phyloP scores from a whole-genome alignment of 2,113 vertebrate species.

The Smithornis capensis region DNA sequence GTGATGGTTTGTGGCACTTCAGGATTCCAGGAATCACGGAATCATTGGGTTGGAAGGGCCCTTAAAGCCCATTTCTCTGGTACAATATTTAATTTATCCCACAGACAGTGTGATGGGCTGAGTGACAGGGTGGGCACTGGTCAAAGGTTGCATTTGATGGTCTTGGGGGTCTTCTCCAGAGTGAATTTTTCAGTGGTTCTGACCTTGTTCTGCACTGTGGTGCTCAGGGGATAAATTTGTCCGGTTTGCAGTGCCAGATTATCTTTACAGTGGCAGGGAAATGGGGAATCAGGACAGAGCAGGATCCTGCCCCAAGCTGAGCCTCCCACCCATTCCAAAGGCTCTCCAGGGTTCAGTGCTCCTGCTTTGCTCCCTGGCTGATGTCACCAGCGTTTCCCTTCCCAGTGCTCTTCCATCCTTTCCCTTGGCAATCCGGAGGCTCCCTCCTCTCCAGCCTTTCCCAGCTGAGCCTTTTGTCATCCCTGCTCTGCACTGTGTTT shows the following conservation, averaged over 20 bases:
- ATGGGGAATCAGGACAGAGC: accelerated
- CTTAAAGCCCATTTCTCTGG: neutral
- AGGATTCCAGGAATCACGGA: neutral
- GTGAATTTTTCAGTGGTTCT: neutral
- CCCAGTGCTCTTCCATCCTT: neutral
- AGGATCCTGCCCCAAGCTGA: accelerated
- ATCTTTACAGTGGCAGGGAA: neutral
- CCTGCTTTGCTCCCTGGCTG: neutral
- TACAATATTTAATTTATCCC: neutral
- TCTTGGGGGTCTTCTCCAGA: neutral
- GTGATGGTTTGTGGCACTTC: neutral
- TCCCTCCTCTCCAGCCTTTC: neutral
- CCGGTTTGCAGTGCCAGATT: neutral
- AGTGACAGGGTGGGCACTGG: neutral
- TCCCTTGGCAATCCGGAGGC: neutral
- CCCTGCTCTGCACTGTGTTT: neutral
- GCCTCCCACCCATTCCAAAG: neutral
- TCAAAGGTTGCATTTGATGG: neutral
- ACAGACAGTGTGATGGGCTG: accelerated
- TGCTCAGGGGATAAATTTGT: neutral
- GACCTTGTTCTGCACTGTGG: neutral
- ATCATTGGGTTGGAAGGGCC: accelerated
- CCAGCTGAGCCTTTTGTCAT: neutral
- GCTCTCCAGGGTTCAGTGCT: neutral
- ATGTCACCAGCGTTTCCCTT: neutral